Percentiles rank a stretch among this genome's conserved stretches.
These are phyloP conservation scores for Euphonia xanthogaster DNA, from an alignment of 2,797 vertebrate species.

Conservation along the genomic window DNA sequence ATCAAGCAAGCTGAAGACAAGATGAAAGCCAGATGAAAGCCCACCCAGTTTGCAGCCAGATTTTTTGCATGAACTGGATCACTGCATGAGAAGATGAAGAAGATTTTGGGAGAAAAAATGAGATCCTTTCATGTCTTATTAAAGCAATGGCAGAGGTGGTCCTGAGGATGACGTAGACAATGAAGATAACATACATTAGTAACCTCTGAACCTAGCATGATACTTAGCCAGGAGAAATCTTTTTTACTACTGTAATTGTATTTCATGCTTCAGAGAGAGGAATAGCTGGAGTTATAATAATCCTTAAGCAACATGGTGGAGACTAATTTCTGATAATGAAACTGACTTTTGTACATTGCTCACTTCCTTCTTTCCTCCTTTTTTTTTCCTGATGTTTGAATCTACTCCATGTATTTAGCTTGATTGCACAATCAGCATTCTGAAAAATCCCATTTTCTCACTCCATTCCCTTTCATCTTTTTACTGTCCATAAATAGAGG, in stretches of 20 bases:
- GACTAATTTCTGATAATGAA: background rate
- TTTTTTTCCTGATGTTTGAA: background rate
- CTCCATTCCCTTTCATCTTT: slow-evolving; percentile 20
- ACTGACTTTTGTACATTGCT: background rate
- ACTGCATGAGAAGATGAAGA: background rate
- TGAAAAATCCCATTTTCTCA: slow-evolving; percentile 27
- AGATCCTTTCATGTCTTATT: background rate
- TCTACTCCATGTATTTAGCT: slow-evolving; percentile 10
- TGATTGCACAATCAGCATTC: slow-evolving; percentile 56
- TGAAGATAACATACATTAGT: background rate
- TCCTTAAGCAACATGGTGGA: background rate
- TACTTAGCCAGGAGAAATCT: background rate
- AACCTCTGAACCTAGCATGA: background rate
- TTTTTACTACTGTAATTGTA: background rate
- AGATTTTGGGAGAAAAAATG: background rate
- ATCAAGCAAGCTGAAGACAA: background rate
- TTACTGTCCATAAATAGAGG: slow-evolving; percentile 60
- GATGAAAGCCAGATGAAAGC: background rate
- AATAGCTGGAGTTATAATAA: background rate
- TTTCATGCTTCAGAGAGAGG: background rate
- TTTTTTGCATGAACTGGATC: background rate
- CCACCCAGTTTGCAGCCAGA: background rate
- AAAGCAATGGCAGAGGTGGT: background rate
- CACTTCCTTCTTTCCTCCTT: background rate
- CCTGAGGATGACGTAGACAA: background rate